Percentiles rank a stretch among this genome's conserved stretches.
These are phyloP conservation scores for Harpalus rufipes DNA, from an alignment of 2,888 invertebrate genomes.

Conservation along the genomic window DNA sequence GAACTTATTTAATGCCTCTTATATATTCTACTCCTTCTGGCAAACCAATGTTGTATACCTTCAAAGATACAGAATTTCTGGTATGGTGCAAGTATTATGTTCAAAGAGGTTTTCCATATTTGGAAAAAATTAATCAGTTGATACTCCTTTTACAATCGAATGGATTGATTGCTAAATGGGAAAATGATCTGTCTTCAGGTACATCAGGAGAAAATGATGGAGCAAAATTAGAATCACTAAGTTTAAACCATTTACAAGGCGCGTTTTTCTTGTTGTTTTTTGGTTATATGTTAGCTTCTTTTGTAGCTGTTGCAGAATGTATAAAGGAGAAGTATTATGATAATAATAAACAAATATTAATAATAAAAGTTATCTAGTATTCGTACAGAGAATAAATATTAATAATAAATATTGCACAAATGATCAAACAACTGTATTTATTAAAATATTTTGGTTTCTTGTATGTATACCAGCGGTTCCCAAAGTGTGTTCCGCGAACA, in stretches of 20 bases:
- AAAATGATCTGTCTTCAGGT: constrained; percentile 37
- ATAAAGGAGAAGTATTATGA: constrained; percentile 4
- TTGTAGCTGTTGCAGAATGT: not conserved
- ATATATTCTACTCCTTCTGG: constrained; percentile 34
- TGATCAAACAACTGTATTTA: too few relatives aligned
- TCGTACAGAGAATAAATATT: not conserved
- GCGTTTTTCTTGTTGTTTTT: constrained; percentile 56
- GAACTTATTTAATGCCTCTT: constrained; percentile 17
- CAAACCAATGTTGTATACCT: constrained; percentile 44
- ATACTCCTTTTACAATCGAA: constrained; percentile 56
- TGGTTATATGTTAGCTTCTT: constrained; percentile 32
- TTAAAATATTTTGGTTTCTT: too few relatives aligned
- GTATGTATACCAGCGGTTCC: too few relatives aligned
- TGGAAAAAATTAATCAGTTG: constrained; percentile 62
- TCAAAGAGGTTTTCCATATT: constrained; percentile 66
- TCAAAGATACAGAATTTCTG: constrained; percentile 34
- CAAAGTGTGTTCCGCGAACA: too few relatives aligned
- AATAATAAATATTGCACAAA: too few relatives aligned
- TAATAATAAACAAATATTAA: not conserved
- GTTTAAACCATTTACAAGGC: constrained; percentile 60
- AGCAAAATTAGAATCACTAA: constrained; percentile 43
- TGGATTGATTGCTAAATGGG: constrained; percentile 68
- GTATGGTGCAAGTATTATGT: constrained; percentile 54
- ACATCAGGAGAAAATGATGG: constrained; percentile 15
- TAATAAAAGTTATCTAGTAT: not conserved